Conservation (phyloP, 2,888 invertebrate species). For the Hydraecia micacea region DNA sequence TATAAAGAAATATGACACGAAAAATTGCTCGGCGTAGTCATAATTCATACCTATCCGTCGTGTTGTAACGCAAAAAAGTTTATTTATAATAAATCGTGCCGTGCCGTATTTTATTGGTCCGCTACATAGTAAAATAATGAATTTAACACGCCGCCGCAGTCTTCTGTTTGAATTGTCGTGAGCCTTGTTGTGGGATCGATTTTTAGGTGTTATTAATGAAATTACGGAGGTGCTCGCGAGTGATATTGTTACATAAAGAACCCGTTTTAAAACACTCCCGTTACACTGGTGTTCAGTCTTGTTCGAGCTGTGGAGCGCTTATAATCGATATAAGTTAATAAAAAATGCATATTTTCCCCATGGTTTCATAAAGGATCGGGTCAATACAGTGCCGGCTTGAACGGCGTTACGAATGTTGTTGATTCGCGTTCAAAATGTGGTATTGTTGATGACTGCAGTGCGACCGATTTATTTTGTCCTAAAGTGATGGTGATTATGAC, state of each 20-base stretch:
- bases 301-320: constrained; percentile 70
- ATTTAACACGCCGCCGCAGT: constrained; percentile 86
- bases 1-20: constrained; percentile 84
- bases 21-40: constrained; percentile 73
- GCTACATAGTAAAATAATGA: constrained; percentile 85
- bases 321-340: constrained; percentile 88
- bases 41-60: constrained; percentile 67
- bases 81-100: constrained; percentile 64
- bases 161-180: constrained; percentile 87
- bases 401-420: constrained; percentile 74
- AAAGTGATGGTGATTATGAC: constrained; percentile 75
- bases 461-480: constrained; percentile 69
- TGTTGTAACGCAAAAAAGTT: constrained; percentile 68
- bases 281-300: constrained; percentile 70
- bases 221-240: constrained; percentile 87
- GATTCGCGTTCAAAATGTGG: constrained; percentile 67
- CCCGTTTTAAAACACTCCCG: constrained; percentile 74
- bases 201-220: constrained; percentile 90
- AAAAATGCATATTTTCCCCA: constrained; percentile 89
- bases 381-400: constrained; percentile 78
- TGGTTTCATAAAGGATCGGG: constrained; percentile 84
- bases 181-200: constrained; percentile 88
- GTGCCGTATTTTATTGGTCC: constrained; percentile 67
- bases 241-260: constrained; percentile 82
- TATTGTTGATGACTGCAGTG: constrained; percentile 73